Conservation (phyloP, 2,888 invertebrate species). For the Desoria tigrina region DNA sequence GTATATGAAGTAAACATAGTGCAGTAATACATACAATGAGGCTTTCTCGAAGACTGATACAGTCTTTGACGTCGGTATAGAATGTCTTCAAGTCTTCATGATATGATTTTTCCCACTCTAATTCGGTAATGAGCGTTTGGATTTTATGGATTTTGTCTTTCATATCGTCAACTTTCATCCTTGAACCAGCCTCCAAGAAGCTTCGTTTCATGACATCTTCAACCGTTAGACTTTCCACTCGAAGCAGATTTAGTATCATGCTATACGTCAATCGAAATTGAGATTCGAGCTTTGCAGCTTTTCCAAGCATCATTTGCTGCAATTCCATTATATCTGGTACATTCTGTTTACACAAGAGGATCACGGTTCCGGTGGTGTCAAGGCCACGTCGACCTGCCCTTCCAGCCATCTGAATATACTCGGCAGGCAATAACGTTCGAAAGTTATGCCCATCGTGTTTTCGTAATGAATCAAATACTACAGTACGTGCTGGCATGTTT, state of each 20-base stretch:
- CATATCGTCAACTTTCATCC: constrained; percentile 65
- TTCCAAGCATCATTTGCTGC: constrained; percentile 80
- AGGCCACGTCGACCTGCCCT: constrained; percentile 91
- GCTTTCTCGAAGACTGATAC: constrained; percentile 63
- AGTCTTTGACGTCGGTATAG: constrained; percentile 67
- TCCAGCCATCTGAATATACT: constrained; percentile 99
- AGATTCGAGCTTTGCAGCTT: constrained; percentile 81
- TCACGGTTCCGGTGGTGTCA: constrained; percentile 92
- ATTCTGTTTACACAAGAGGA: constrained; percentile 79
- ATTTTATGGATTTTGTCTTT: constrained; percentile 67
- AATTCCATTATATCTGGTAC: constrained; percentile 74
- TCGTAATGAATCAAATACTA: constrained; percentile 86
- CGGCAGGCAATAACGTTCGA: constrained; percentile 80
- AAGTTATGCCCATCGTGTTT: constrained; percentile 87
- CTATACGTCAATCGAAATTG: constrained; percentile 95
- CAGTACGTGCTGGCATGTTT: constrained; percentile 98
- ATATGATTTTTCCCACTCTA: constrained; percentile 59
- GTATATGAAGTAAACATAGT: not conserved
- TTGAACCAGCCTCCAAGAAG: constrained; percentile 69
- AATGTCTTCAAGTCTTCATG: constrained; percentile 68
- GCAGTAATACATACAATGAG: constrained; percentile 58
- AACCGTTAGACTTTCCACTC: constrained; percentile 82
- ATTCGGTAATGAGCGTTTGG: constrained; percentile 60
- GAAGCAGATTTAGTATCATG: constrained; percentile 84
- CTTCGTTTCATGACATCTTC: constrained; percentile 95